Conservation (phyloP, 2,797 vertebrate species). For the Xyrichtys novacula region DNA sequence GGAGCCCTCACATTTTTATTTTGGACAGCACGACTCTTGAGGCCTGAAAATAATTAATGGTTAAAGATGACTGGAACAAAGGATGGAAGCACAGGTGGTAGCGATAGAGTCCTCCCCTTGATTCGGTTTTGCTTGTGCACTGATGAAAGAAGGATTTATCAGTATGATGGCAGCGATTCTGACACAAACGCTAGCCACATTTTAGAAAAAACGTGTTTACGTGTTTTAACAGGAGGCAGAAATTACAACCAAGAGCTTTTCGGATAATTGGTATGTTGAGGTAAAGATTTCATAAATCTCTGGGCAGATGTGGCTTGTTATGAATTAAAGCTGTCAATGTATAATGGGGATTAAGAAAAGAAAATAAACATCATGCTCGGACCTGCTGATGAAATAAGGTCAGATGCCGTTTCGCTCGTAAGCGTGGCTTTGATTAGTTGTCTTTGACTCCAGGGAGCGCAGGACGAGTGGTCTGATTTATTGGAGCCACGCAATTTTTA, state of each 20-base stretch:
- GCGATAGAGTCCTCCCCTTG: constrained; percentile 61
- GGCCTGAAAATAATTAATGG: constrained; percentile 75
- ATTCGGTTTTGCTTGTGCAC: constrained; percentile 47
- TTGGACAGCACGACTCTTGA: constrained; percentile 54
- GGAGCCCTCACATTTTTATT: constrained; percentile 23
- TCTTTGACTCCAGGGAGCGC: constrained; percentile 6
- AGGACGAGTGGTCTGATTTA: constrained; percentile 34
- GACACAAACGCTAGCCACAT: constrained; percentile 61
- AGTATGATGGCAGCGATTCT: constrained; percentile 48
- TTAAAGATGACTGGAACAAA: constrained; percentile 67
- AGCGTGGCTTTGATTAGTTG: constrained; percentile 25
- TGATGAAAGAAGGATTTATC: constrained; percentile 48
- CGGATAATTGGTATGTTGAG: neutral
- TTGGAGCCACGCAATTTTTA: constrained; percentile 5
- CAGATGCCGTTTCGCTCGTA: neutral
- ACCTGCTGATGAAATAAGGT: constrained; percentile 17
- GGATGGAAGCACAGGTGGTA: constrained; percentile 79
- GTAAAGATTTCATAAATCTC: neutral
- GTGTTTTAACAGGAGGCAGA: constrained; percentile 42
- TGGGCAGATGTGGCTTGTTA: constrained; percentile 17
- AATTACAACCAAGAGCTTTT: constrained; percentile 24
- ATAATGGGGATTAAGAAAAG: constrained; percentile 4
- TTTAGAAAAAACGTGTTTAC: constrained; percentile 38
- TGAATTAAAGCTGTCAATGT: constrained; percentile 5
- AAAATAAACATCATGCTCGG: constrained; percentile 1